Percentiles rank a stretch among this genome's conserved stretches.
Evolutionary conservation across 2,797 vertebrate species (phyloP).

Genomic region (Alosa sapidissima): DNA sequence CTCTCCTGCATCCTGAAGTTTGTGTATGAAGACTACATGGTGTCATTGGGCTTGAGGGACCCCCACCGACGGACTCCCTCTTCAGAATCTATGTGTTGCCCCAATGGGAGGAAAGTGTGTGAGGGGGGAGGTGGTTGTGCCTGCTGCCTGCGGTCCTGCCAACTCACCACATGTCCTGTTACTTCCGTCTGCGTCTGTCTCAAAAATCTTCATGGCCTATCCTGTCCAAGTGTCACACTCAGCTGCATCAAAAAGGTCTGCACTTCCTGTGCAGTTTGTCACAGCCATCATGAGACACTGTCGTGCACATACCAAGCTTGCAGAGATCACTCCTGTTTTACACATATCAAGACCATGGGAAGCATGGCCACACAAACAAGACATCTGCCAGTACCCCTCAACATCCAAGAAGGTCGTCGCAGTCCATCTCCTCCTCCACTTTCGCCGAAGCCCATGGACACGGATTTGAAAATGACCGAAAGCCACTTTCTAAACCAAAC

Average conservation of each 20-base stretch:
- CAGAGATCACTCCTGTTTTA: slow-evolving; percentile 58
- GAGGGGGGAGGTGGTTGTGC: slow-evolving; percentile 66
- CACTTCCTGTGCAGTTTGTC: slow-evolving; percentile 70
- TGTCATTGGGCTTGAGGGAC: slow-evolving; percentile 68
- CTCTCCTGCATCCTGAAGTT: slow-evolving; percentile 88
- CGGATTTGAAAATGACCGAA: slow-evolving; percentile 72
- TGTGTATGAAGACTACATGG: slow-evolving; percentile 78
- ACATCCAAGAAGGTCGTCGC: slow-evolving; percentile 69
- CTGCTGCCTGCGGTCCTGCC: slow-evolving; percentile 76
- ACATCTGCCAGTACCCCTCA: slow-evolving; percentile 64
- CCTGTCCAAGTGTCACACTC: slow-evolving; percentile 78
- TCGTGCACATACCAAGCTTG: slow-evolving; percentile 65
- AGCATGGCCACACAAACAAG: slow-evolving; percentile 47
- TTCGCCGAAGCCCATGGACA: slow-evolving; percentile 82
- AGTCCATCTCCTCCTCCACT: slow-evolving; percentile 88
- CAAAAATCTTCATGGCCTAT: slow-evolving; percentile 79
- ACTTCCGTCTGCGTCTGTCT: slow-evolving; percentile 72
- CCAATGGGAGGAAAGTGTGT: slow-evolving; percentile 67
- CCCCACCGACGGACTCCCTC: slow-evolving; percentile 64
- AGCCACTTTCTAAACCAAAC: slow-evolving; percentile 60
- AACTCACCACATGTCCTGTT: slow-evolving; percentile 68
- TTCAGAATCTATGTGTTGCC: slow-evolving; percentile 72
- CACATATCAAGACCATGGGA: slow-evolving; percentile 39
- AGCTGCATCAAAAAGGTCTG: slow-evolving; percentile 73
- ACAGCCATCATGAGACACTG: slow-evolving; percentile 70